phyloP scores from a whole-genome alignment of 37 sponge, comb jelly and placozoan species.

The Amphimedon queenslandica region DNA sequence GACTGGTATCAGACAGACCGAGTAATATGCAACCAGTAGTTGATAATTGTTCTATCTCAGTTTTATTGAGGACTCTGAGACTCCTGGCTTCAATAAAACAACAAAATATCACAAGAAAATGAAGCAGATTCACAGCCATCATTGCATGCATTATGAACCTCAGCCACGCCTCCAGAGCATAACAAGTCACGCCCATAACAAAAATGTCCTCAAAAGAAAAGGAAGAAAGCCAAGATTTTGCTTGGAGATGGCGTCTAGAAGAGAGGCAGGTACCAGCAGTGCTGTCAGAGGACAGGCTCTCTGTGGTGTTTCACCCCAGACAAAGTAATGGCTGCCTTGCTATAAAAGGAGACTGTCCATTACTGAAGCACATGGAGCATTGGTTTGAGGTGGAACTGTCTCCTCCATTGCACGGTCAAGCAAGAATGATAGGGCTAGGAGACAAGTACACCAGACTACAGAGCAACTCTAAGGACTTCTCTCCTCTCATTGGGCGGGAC shows the following conservation, averaged over 20 bases:
- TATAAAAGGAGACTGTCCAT: slow-evolving; percentile 37
- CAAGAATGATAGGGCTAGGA: slow-evolving; percentile 65
- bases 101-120: slow-evolving; percentile 4
- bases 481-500: slow-evolving; percentile 61
- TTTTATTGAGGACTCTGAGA: not conserved
- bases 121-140: not conserved
- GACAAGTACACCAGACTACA: slow-evolving; percentile 31
- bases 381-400: slow-evolving; percentile 73
- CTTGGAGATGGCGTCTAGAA: slow-evolving; percentile 43
- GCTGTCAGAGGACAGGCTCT: slow-evolving; percentile 22
- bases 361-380: slow-evolving; percentile 67
- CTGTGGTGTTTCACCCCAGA: slow-evolving; percentile 38
- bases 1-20: not conserved
- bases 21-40: not conserved
- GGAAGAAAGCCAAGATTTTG: slow-evolving; percentile 1
- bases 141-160: no score
- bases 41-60: not conserved
- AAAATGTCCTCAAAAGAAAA: not conserved
- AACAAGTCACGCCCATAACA: not conserved
- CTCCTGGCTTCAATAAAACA: not conserved
- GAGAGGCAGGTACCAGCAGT: slow-evolving; percentile 7
- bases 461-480: slow-evolving; percentile 38
- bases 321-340: slow-evolving; percentile 49
- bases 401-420: slow-evolving; percentile 60
- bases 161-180: not conserved